These are phyloP conservation scores for Ceyx margarethae DNA, from an alignment of 2,113 vertebrate genomes.

Conservation along the genomic window DNA sequence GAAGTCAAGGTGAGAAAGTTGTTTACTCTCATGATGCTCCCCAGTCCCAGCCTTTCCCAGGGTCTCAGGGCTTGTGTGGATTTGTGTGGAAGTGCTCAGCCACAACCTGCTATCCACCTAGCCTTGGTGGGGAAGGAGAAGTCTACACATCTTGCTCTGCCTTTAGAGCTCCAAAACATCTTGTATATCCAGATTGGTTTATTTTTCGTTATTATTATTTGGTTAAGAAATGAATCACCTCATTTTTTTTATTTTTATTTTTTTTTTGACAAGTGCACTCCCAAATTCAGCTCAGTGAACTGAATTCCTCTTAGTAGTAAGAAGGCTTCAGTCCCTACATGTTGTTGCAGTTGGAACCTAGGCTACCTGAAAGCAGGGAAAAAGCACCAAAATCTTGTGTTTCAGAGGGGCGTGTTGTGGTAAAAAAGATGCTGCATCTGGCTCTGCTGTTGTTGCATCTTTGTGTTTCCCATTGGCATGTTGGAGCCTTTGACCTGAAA, in stretches of 20 bases:
- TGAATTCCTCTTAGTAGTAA: neutral
- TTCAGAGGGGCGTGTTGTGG: neutral
- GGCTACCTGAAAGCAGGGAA: neutral
- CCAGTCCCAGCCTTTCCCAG: neutral
- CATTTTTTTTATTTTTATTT: neutral
- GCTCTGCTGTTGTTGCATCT: neutral
- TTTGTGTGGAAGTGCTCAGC: neutral
- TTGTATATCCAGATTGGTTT: neutral
- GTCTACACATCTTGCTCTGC: rapidly evolving
- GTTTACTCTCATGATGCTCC: neutral
- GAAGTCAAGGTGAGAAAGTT: neutral
- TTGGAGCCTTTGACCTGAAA: neutral
- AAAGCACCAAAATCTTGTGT: neutral
- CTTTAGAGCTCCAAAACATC: neutral
- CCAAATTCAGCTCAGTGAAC: neutral
- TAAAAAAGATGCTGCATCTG: neutral
- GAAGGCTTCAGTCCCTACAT: neutral
- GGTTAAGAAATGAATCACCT: neutral
- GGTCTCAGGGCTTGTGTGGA: neutral
- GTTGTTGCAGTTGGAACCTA: neutral
- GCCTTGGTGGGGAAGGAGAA: neutral
- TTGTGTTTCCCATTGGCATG: neutral
- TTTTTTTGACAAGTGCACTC: neutral
- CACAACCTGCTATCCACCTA: neutral
- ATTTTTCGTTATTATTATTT: neutral